Percentiles rank a stretch among this genome's conserved stretches.
phyloP scores from a whole-genome alignment of 2,888 invertebrate genomes.

The Lumbricus terrestris region DNA sequence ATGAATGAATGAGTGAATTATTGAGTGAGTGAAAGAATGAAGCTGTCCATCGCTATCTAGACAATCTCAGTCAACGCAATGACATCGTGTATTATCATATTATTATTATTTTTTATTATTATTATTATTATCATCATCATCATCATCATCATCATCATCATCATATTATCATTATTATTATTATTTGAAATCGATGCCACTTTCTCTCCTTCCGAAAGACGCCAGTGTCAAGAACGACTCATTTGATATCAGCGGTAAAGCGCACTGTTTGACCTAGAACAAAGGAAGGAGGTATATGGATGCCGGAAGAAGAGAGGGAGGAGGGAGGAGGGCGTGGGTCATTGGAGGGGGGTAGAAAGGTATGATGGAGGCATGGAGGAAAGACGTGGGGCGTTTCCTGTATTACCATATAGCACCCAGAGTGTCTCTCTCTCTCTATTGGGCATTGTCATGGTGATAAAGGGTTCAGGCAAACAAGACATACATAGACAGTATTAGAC shows the following conservation, averaged over 20 bases:
- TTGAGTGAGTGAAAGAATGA: neutral
- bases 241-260: neutral
- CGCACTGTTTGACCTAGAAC: neutral
- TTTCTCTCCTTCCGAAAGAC: neutral
- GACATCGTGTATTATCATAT: no score
- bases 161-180: no score
- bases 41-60: neutral
- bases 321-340: neutral
- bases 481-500: neutral
- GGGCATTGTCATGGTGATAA: neutral
- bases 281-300: neutral
- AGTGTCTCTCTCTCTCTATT: neutral
- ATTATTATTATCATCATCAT: no score
- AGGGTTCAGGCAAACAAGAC: conserved; percentile 11
- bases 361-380: neutral
- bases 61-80: neutral
- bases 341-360: neutral
- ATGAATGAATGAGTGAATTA: no score
- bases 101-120: no score
- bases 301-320: neutral
- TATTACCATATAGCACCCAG: neutral
- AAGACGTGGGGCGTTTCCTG: neutral
- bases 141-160: no score
- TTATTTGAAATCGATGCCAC: neutral
- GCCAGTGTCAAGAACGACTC: neutral